Evolutionary conservation across 1,140 invertebrate genomes (phyloP), one percentile per base, ranked within the genome.

Genomic region (Chymomyza costata): DNA sequence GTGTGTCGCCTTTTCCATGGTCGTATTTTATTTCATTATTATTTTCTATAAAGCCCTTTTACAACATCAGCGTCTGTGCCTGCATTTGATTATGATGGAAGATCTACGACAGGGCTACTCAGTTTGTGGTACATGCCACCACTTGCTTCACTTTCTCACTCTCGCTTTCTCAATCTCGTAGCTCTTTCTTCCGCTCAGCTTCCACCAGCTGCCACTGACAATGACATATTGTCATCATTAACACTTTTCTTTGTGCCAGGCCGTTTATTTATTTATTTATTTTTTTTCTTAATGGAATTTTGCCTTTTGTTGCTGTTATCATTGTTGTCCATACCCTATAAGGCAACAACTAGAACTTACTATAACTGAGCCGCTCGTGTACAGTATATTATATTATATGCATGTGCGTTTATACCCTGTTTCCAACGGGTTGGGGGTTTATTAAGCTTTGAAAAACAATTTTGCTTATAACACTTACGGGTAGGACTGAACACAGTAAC

Each of bases 151-250:
- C 19, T 1, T 11, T 1, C 21, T 28, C 13, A n/a, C 38, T 37
- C 37, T 13, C 31, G 5, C 14, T 7, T 13, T 2, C 15, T 13
- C 19, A 11, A 21, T 18, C 2, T 13, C 19, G 44, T 55, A 60
- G 50, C 48, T 5, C 21, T 3, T 25, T 25, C 21, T 25, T 25
- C 8, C 21, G 3, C 21, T 25, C 8, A 25, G 3, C 21, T 25
- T 25, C 21, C 21, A 8, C 21, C 21, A 14, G 65, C 60, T 65
- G 73, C 19, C 51, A 55, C 46, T 80, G 73, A 80, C 73, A 80
- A 61, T 73, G 73, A 80, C 73, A 80, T 61, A 80, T 78, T 63
- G 61, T 47, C 61, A 46, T 60, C 73, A 80, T 78, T 78, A 73
- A 52, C 67, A 80, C 73, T 59, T 73, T 67, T 17, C 52, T 51